Conservation (phyloP, 2,113 vertebrate species). For the Amblyopsis rosae region DNA sequence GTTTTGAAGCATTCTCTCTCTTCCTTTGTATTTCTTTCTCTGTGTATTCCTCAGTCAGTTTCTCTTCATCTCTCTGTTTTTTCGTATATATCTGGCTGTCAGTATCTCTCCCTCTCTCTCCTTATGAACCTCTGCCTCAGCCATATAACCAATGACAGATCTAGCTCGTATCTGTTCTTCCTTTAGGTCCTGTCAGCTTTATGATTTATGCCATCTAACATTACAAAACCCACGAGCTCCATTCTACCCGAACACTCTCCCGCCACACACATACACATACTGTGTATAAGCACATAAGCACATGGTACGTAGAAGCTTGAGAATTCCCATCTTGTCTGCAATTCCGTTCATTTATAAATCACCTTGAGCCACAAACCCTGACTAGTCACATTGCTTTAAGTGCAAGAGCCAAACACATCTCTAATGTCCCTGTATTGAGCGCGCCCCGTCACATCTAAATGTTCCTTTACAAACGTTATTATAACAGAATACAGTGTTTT, state of each 20-base stretch:
- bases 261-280: constrained; percentile 7
- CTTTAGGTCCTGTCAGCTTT: constrained; percentile 59
- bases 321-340: constrained; percentile 23
- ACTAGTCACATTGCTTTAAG: constrained; percentile 37
- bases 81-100: neutral
- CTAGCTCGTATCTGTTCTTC: constrained; percentile 61
- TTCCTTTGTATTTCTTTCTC: neutral
- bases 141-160: constrained; percentile 59
- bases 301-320: constrained; percentile 8
- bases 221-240: constrained; percentile 54
- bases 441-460: constrained; percentile 35
- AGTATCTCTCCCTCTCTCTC: constrained; percentile 4
- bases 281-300: neutral
- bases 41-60: neutral
- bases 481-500: constrained; percentile 58
- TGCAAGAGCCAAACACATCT: constrained; percentile 14
- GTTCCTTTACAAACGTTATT: constrained; percentile 56
- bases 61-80: neutral
- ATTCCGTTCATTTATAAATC: constrained; percentile 52
- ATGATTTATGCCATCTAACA: constrained; percentile 73
- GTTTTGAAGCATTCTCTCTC: neutral
- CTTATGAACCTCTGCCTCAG: constrained; percentile 30
- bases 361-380: constrained; percentile 50
- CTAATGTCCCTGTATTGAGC: neutral
- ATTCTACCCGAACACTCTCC: constrained; percentile 26